These are phyloP conservation scores for Pseudanteris insignis DNA, from an alignment of 2,888 invertebrate genomes.

Conservation along the genomic window DNA sequence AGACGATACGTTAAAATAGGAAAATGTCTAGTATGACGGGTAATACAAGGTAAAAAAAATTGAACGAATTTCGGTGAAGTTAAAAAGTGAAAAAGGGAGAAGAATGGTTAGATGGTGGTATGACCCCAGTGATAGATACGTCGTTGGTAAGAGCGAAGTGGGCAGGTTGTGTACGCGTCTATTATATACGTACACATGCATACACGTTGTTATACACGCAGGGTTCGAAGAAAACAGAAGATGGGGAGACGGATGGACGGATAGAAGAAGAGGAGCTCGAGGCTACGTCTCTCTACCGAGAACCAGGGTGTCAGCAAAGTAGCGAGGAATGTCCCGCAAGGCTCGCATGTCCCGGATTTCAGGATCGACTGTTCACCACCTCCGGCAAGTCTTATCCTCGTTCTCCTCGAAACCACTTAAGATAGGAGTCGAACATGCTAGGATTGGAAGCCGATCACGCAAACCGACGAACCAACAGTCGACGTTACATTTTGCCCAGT, in stretches of 20 bases:
- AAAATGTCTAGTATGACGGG: not conserved
- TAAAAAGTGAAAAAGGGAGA: not conserved
- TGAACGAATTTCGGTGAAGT: not conserved
- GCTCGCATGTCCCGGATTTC: constrained; percentile 66
- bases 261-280: constrained; percentile 47
- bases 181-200: constrained; percentile 35
- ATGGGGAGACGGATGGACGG: constrained; percentile 47
- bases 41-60: not conserved
- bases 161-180: constrained; percentile 38
- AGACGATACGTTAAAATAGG: not conserved
- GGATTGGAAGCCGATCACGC: constrained; percentile 58
- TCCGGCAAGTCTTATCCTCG: constrained; percentile 52
- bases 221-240: constrained; percentile 44
- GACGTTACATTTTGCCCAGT: constrained; percentile 29
- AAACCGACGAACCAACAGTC: constrained; percentile 49
- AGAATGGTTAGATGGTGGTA: not conserved
- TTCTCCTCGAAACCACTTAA: constrained; percentile 53
- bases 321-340: constrained; percentile 64
- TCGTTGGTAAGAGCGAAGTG: constrained; percentile 39
- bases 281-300: constrained; percentile 52
- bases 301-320: constrained; percentile 52
- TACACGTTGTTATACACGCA: constrained; percentile 37
- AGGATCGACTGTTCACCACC: constrained; percentile 48
- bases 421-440: constrained; percentile 55
- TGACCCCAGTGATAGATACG: constrained; percentile 32